phyloP scores from a whole-genome alignment of 2,888 invertebrate genomes.

The Sicus ferrugineus region DNA sequence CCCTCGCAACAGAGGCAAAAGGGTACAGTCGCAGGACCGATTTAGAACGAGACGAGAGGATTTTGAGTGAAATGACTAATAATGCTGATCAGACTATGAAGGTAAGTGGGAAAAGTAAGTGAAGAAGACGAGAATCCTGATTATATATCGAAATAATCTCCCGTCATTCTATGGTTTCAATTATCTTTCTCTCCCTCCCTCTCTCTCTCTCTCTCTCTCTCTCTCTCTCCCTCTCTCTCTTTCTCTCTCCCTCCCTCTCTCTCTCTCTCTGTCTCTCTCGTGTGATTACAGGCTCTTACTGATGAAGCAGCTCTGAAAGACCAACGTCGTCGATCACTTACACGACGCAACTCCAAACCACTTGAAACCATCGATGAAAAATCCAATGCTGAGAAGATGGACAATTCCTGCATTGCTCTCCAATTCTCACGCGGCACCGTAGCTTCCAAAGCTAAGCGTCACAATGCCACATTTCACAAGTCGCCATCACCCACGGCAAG shows the following conservation, averaged over 20 bases:
- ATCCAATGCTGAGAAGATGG: slow-evolving; percentile 45
- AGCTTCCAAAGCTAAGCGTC: slow-evolving; percentile 55
- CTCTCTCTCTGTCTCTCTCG: too few relatives aligned
- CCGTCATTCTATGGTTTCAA: neutral
- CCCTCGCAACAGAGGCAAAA: slow-evolving; percentile 26
- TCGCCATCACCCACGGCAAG: slow-evolving; percentile 48
- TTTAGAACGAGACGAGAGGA: slow-evolving; percentile 62
- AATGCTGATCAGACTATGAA: slow-evolving; percentile 70
- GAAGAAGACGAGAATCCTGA: neutral
- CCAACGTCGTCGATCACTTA: slow-evolving; percentile 58
- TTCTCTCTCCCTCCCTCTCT: neutral
- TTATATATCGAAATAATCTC: neutral
- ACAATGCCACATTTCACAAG: slow-evolving; percentile 43
- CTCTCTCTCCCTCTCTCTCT: too few relatives aligned
- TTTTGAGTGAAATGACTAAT: slow-evolving; percentile 69
- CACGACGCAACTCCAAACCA: slow-evolving; percentile 57
- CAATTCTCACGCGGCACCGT: slow-evolving; percentile 53
- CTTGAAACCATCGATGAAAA: slow-evolving; percentile 64
- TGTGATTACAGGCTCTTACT: slow-evolving; percentile 66
- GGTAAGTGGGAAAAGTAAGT: slow-evolving; percentile 44
- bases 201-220: neutral
- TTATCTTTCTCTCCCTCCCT: neutral
- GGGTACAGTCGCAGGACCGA: slow-evolving; percentile 59
- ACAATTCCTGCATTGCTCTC: slow-evolving; percentile 44
- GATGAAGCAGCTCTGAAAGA: slow-evolving; percentile 65